These are phyloP conservation scores for Plectropomus leopardus DNA, from an alignment of 2,113 vertebrate species.

Conservation along the genomic window DNA sequence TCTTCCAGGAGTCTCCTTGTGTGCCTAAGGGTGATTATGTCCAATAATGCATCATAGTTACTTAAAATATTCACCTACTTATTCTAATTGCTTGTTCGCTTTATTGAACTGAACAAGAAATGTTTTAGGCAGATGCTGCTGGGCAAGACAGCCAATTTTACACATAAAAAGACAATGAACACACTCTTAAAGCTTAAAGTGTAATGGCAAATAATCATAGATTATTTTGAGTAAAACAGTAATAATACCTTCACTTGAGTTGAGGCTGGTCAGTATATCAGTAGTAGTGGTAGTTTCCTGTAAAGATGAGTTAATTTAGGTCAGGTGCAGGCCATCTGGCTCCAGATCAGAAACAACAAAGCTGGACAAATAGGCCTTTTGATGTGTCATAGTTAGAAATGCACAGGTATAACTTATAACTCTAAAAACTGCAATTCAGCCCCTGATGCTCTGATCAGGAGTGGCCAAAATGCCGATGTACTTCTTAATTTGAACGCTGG, in stretches of 20 bases:
- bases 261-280: not conserved
- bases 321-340: not conserved
- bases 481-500: too few relatives aligned
- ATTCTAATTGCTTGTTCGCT: too few relatives aligned
- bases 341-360: too few relatives aligned
- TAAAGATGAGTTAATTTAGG: rapidly evolving
- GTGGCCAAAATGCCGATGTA: too few relatives aligned
- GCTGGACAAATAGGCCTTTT: too few relatives aligned
- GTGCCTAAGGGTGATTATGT: not conserved
- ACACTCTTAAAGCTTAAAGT: too few relatives aligned
- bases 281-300: constrained; percentile 18
- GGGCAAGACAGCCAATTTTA: not conserved
- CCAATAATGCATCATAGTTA: not conserved
- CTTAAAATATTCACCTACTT: too few relatives aligned
- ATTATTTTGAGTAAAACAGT: not conserved
- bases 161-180: not conserved
- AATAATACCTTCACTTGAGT: constrained; percentile 20
- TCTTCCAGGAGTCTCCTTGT: constrained; percentile 1
- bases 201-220: not conserved
- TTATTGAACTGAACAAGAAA: too few relatives aligned
- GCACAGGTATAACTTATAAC: too few relatives aligned
- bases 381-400: too few relatives aligned
- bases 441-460: too few relatives aligned
- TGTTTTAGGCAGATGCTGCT: not conserved
- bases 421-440: too few relatives aligned